Conservation (phyloP, 2,113 vertebrate species). For the Protomyctophum bolini region DNA sequence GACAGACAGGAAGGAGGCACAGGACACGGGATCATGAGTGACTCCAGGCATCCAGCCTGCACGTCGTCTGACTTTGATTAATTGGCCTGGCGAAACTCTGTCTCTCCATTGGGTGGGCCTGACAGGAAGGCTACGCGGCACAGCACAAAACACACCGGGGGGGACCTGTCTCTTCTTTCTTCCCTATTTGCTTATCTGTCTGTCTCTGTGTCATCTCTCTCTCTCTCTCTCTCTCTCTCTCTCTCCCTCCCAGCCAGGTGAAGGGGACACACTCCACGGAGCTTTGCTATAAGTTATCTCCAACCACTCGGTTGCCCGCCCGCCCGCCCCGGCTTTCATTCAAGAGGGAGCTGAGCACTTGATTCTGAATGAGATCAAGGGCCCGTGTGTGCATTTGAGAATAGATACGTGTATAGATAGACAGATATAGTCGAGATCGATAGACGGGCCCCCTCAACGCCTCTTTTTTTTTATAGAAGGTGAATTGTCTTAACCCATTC, state of each 20-base stretch:
- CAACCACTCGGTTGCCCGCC: too few species aligned
- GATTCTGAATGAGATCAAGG: not conserved
- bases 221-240: not conserved
- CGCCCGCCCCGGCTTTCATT: conserved; percentile 43
- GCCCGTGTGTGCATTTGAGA: too few species aligned
- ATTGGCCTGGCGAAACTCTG: conserved; percentile 91
- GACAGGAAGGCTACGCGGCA: conserved; percentile 84
- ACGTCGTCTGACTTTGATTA: conserved; percentile 99
- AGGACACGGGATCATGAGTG: conserved; percentile 88
- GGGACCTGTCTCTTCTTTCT: conserved; percentile 47
- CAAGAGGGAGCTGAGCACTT: conserved; percentile 43
- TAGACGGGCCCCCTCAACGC: too few species aligned
- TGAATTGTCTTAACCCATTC: too few species aligned
- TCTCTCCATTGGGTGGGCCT: conserved; percentile 88
- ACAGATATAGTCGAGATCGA: too few species aligned
- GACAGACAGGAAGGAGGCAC: conserved; percentile 87
- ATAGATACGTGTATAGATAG: too few species aligned
- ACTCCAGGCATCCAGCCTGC: conserved; percentile 90
- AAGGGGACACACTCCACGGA: conserved; percentile 84
- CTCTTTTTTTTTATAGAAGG: conserved; percentile 31
- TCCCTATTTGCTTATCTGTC: not conserved
- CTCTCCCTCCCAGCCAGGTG: conserved; percentile 68
- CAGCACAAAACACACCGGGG: conserved; percentile 54
- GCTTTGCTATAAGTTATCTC: conserved; percentile 68
- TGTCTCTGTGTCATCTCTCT: not conserved